Evolutionary conservation across 2,888 invertebrate species (phyloP).

Genomic region (Caenorhabditis sulstoni): DNA sequence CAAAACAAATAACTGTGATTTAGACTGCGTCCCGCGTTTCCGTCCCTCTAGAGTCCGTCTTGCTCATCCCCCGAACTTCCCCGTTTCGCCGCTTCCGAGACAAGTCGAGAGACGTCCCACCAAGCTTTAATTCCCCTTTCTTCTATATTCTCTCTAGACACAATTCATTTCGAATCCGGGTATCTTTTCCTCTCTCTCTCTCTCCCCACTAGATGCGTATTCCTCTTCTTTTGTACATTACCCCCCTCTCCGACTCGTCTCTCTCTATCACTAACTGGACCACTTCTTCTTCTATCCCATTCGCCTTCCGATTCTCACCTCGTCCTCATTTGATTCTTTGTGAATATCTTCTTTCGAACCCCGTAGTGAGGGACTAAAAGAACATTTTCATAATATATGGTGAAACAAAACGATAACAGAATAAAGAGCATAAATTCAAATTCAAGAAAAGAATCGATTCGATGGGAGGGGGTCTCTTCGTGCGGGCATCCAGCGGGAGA

Average conservation of each 20-base stretch:
- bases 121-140: conserved; percentile 38
- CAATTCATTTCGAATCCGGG: conserved; percentile 27
- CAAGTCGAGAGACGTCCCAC: conserved; percentile 4
- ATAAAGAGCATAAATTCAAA: too few species aligned
- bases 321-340: not conserved
- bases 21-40: conserved; percentile 6
- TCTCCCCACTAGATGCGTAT: conserved; percentile 1
- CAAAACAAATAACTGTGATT: conserved; percentile 42
- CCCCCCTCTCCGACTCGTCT: not conserved
- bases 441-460: too few species aligned
- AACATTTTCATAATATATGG: not conserved
- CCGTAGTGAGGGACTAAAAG: not conserved
- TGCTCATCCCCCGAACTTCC: conserved; percentile 17
- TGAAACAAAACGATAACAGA: not conserved
- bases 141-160: conserved; percentile 12
- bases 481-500: conserved; percentile 2
- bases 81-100: conserved; percentile 3
- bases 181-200: conserved; percentile 9
- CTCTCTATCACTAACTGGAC: not conserved
- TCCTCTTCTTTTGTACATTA: not conserved
- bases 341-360: not conserved
- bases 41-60: conserved; percentile 15
- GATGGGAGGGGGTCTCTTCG: not conserved
- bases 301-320: not conserved
- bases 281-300: not conserved